phyloP scores from a whole-genome alignment of 2,113 vertebrate species.

The Oncorhynchus gorbuscha region DNA sequence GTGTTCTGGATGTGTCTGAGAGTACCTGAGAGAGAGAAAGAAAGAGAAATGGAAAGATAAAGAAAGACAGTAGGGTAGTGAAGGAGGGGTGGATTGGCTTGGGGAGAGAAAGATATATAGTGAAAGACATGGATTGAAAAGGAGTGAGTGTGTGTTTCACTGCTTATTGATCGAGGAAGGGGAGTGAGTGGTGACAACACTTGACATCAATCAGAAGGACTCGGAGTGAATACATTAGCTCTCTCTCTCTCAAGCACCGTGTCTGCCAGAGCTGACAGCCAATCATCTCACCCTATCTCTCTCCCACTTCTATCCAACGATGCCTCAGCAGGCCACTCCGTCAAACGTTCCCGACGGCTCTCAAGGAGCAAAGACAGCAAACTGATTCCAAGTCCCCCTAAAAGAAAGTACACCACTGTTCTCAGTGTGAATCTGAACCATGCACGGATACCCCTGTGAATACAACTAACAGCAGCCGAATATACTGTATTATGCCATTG shows the following conservation, averaged over 20 bases:
- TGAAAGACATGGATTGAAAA: not conserved
- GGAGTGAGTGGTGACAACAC: not conserved
- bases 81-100: not conserved
- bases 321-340: not conserved
- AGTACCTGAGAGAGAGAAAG: not conserved
- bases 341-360: not conserved
- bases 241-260: not conserved
- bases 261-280: slow-evolving; percentile 3
- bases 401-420: too few relatives aligned
- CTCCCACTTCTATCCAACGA: not conserved
- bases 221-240: not conserved
- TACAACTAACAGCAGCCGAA: not conserved
- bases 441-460: not conserved
- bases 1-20: not conserved
- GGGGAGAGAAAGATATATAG: not conserved
- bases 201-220: slow-evolving; percentile 10
- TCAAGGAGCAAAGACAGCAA: not conserved
- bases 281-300: not conserved
- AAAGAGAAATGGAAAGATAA: not conserved
- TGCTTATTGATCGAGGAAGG: slow-evolving; percentile 14
- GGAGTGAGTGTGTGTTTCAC: not conserved
- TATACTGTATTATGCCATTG: not conserved
- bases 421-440: too few relatives aligned
- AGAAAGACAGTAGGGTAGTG: not conserved
- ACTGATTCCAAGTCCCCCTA: not conserved